Evolutionary conservation across 2,888 invertebrate species (phyloP).

Genomic region (Dryadula phaetusa): DNA sequence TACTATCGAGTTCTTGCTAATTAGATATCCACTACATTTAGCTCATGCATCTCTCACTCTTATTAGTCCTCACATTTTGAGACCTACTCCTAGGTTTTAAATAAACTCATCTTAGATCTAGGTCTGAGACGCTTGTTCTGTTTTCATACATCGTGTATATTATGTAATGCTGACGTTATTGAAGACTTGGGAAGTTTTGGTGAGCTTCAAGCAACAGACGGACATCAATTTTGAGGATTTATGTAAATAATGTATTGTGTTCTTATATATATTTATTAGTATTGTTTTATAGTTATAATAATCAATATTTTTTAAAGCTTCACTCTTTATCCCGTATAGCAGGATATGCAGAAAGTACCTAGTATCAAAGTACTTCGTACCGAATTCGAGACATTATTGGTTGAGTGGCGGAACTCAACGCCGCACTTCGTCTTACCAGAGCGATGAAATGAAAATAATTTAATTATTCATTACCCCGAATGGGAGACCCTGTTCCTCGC

Average conservation of each 20-base stretch:
- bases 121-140: conserved; percentile 8
- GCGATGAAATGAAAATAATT: too few species aligned
- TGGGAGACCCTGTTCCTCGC: too few species aligned
- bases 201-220: conserved; percentile 40
- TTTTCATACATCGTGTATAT: conserved; percentile 5
- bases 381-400: too few species aligned
- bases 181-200: conserved; percentile 61
- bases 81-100: conserved; percentile 19
- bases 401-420: too few species aligned
- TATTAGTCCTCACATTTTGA: conserved; percentile 15
- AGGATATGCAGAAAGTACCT: too few species aligned
- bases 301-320: too few species aligned
- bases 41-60: conserved; percentile 6
- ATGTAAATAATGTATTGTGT: conserved; percentile 28
- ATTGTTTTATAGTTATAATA: too few species aligned
- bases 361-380: too few species aligned
- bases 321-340: too few species aligned
- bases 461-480: too few species aligned
- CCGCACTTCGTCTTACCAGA: too few species aligned
- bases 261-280: neutral
- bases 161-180: conserved; percentile 61
- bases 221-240: conserved; percentile 5
- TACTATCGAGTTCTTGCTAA: conserved; percentile 34
- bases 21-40: conserved; percentile 18
- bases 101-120: conserved; percentile 13